Evolutionary conservation across 2,888 invertebrate species (phyloP).

Genomic region (Euplagia quadripunctaria): DNA sequence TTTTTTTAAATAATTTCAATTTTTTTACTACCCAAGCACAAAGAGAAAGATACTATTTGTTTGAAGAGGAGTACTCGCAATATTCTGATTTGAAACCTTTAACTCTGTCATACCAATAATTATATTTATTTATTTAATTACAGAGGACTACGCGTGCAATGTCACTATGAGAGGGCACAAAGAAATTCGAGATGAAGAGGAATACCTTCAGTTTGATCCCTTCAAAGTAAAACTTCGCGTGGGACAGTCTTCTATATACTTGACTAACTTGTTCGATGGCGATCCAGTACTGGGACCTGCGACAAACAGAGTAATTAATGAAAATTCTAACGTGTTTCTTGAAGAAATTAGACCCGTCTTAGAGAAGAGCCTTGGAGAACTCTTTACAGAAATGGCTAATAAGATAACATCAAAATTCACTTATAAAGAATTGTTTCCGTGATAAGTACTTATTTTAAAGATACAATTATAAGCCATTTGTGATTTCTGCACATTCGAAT

Average conservation of each 20-base stretch:
- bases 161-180: slow-evolving; percentile 89
- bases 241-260: slow-evolving; percentile 87
- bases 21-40: too few relatives aligned
- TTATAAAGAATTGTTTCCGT: slow-evolving; percentile 90
- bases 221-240: slow-evolving; percentile 89
- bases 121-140: slow-evolving; percentile 40
- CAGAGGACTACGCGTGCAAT: slow-evolving; percentile 90
- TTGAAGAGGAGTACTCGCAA: too few relatives aligned
- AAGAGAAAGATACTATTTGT: too few relatives aligned
- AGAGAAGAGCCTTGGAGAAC: slow-evolving; percentile 88
- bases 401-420: slow-evolving; percentile 90
- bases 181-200: slow-evolving; percentile 85
- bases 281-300: slow-evolving; percentile 89
- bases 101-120: too few relatives aligned
- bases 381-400: slow-evolving; percentile 91
- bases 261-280: slow-evolving; percentile 90
- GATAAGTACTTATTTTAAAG: slow-evolving; percentile 43
- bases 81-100: too few relatives aligned
- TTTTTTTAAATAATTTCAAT: too few relatives aligned
- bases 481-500: slow-evolving; percentile 38
- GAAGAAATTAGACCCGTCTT: slow-evolving; percentile 90
- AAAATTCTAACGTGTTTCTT: slow-evolving; percentile 90
- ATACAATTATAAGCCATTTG: slow-evolving; percentile 35
- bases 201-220: slow-evolving; percentile 89
- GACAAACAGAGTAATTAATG: slow-evolving; percentile 90